These are phyloP conservation scores for Corythucha ciliata DNA, from an alignment of 2,888 invertebrate genomes.

Conservation along the genomic window DNA sequence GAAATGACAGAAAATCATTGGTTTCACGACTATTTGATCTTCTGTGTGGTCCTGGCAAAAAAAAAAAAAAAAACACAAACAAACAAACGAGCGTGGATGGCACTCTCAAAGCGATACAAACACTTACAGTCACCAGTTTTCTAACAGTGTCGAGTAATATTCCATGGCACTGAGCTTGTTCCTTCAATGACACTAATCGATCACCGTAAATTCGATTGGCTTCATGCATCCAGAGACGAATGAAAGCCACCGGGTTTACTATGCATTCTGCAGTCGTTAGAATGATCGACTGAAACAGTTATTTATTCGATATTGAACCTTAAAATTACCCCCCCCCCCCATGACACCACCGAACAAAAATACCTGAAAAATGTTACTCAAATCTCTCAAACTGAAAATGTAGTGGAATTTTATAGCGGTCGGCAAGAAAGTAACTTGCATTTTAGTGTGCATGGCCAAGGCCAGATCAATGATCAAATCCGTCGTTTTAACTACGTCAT, in stretches of 20 bases:
- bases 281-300: conserved; percentile 58
- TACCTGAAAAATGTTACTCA: conserved; percentile 90
- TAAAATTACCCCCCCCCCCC: background rate
- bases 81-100: background rate
- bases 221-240: conserved; percentile 84
- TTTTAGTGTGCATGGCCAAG: conserved; percentile 63
- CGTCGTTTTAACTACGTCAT: conserved; percentile 50
- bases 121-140: conserved; percentile 47
- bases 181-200: conserved; percentile 72
- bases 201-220: conserved; percentile 83
- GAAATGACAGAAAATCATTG: conserved; percentile 83
- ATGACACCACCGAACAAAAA: conserved; percentile 20
- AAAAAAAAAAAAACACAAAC: background rate
- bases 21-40: conserved; percentile 56
- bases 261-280: conserved; percentile 50
- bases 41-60: conserved; percentile 59
- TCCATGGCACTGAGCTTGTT: conserved; percentile 63
- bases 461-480: conserved; percentile 60
- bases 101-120: background rate
- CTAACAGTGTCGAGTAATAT: conserved; percentile 66
- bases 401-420: conserved; percentile 94
- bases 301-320: background rate
- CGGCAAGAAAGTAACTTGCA: conserved; percentile 70
- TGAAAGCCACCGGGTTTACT: conserved; percentile 57
- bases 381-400: conserved; percentile 81